Evolutionary conservation across 2,888 invertebrate species (phyloP), one percentile per base, ranked within the genome.

Genomic region (Saturnia japonica): DNA sequence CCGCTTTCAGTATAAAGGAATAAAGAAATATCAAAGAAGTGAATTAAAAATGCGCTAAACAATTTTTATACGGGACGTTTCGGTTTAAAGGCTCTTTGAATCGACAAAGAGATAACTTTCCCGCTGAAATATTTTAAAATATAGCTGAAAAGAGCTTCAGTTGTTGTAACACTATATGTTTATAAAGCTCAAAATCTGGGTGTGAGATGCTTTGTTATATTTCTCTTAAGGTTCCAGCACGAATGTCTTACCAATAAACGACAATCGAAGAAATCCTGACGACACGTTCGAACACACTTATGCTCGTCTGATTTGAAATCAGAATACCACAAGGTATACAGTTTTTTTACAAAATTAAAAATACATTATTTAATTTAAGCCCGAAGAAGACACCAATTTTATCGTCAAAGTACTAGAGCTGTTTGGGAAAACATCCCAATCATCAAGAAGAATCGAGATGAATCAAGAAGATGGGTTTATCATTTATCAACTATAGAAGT

Each of bases 21-120:
- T 57, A 57, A 60, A 57, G 57, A 57, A 25, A n/a, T 57, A 57
- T 25, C 57, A 60, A 60, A 60, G 25, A 14, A 60, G 25, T 60
- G 25, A 28, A 60, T 60, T 60, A 28, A 60, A 60, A 60, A 25
- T 57, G 16, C 25, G 57, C 57, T 60, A 12, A 60, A 60, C 57
- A 60, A 60, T 60, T 60, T 60, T 60, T 60, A 60, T 28, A 60
- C 14, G 14, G 57, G 12, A 60, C 57, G 11, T 60, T 60, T 28
- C 28, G 28, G 57, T 2, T 60, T 60, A 60, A 60, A 60, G 28
- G 25, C 57, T 28, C 57, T 60, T 60, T 60, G 57, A 60, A 28
- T 28, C 25, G 25, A 25, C 25, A 60, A 16, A 28, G 28, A 28
- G 28, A 60, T 60, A 25, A 22, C 19, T 60, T 60, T 25, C 14